Base-by-base conservation (phyloP, 2,797 vertebrate species). In the Gymnoscopelus microlampas region DNA sequence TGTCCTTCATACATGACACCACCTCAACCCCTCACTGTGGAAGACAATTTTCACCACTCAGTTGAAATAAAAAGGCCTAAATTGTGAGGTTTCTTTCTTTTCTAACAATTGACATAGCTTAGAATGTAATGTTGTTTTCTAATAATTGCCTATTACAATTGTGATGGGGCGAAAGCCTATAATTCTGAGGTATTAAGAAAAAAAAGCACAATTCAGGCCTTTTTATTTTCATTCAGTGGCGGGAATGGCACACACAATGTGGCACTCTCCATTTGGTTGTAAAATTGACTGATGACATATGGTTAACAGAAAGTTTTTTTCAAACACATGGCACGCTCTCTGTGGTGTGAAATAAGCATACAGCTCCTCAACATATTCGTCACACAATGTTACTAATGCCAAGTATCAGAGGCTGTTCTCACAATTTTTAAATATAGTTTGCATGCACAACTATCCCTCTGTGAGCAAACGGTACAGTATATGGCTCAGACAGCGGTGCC, bases 351-450 rank as follows among this genome's bases (percentile, higher is more conserved):
- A 68, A 59, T 29, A 32, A 60, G 62, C 61, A 47, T 55, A 54
- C 66, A 60, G 29, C 66, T 48, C 64, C 56, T 74, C 55, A 62
- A 54, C 66, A 56, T 29, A 32, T 29, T 57, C 13, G 11, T 44
- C 29, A 39, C 50, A 13, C 35, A 48, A 50, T 55, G 47, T 13
- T 19, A 54, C 66, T 53, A 48, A 47, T 53, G 49, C 29, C 49
- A 47, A 51, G 19, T 57, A 32, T 47, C 9, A 58, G 66, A 57
- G 61, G 35, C 39, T 23, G 55, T 59, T 49, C 19, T 13, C 5
- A 51, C 51, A 63, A 10, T 44, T 9, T 44, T 49, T 48, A 57
- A n/a, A 53, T 63, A 53, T 53, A 47, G 60, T 47, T 53, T 11
- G 53, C 24, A 15, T 32, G 14, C 3, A 44, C 9, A 14, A 14